A percentile compares a stretch with the other conserved stretches of the same genome.
Evolutionary conservation across 2,113 vertebrate genomes (phyloP).

Genomic region (Perca schrenkii): DNA sequence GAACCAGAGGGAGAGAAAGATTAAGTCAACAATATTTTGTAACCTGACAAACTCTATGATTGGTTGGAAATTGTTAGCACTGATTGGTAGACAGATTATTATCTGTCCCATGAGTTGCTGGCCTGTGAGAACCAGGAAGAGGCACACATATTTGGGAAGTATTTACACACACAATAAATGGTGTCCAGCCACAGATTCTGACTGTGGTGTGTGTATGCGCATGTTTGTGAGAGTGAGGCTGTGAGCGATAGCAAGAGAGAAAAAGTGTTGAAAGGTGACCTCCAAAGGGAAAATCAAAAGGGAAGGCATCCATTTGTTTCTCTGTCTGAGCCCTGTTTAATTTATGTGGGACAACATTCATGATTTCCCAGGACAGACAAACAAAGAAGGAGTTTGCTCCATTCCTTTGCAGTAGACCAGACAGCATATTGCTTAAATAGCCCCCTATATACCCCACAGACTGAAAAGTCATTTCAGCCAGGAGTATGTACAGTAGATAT

Average conservation of each 20-base stretch:
- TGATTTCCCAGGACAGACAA: slow-evolving; percentile 55
- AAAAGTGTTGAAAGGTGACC: slow-evolving; percentile 63
- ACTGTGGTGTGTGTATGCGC: background rate
- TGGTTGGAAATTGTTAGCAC: slow-evolving; percentile 35
- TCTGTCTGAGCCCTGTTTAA: slow-evolving; percentile 55
- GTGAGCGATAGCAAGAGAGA: slow-evolving; percentile 1
- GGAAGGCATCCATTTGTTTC: slow-evolving; percentile 56
- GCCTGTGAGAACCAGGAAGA: slow-evolving; percentile 58
- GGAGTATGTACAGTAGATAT: slow-evolving; percentile 6
- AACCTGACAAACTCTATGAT: slow-evolving; percentile 43
- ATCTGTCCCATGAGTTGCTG: slow-evolving; percentile 63
- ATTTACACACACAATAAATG: slow-evolving; percentile 8
- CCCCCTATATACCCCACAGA: slow-evolving; percentile 34
- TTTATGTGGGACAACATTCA: slow-evolving; percentile 61
- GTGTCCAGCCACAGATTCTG: background rate
- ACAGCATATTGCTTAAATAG: slow-evolving; percentile 19
- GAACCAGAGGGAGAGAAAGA: slow-evolving; percentile 13
- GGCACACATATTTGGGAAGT: slow-evolving; percentile 2
- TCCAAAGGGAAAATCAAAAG: slow-evolving; percentile 59
- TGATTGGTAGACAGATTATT: slow-evolving; percentile 65
- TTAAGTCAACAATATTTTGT: slow-evolving; percentile 60
- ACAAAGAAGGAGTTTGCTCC: slow-evolving; percentile 49
- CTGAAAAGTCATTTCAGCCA: slow-evolving; percentile 47
- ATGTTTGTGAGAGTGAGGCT: background rate
- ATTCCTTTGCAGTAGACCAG: slow-evolving; percentile 4